Evolutionary conservation across 2,888 invertebrate genomes (phyloP), one percentile per base, ranked within the genome.

Genomic region (Andricus curvator): DNA sequence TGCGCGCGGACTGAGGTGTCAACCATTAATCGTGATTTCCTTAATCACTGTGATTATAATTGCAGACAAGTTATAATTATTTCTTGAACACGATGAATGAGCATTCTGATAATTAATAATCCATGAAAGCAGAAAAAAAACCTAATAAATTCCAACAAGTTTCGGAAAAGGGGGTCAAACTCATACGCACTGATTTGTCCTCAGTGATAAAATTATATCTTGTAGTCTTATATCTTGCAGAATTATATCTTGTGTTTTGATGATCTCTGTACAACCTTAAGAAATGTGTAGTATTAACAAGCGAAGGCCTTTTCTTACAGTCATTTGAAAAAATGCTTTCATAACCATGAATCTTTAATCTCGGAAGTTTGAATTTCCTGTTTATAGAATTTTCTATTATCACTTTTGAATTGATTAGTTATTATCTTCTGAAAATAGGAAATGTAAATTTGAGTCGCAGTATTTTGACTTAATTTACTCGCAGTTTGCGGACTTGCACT

Each of bases 111-210:
- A 15, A 64, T 64, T 29, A 64, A 29, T 64, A 64, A 25, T 64
- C 64, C 29, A 4, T 64, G 2, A 15, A 62, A 15, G 22, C 13
- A 29, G 29, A 8, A 4, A 29, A 29, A 64, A 64, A 64, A 64
- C 15, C 5, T 29, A 8, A 60, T n/a, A 60, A 17, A 29, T 64
- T 25, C 29, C 5, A 64, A 64, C 11, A 29, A 5, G 25, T 64
- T 64, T 64, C 29, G 64, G 64, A 64, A 64, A 64, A 64, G 15
- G 22, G 64, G 64, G 64, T 64, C 29, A 64, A 17, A 17, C 64
- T 64, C 13, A 25, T 64, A 64, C 29, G 64, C 64, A 64, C 2
- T 15, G 25, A 64, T 64, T 64, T 64, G 64, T 64, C 64, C 64
- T 64, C 8, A 25, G 29, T 29, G 64, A 15, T 64, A 64, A 29